Evolutionary conservation across 1,140 invertebrate species (phyloP).

Genomic region (Kradibia gibbosae): DNA sequence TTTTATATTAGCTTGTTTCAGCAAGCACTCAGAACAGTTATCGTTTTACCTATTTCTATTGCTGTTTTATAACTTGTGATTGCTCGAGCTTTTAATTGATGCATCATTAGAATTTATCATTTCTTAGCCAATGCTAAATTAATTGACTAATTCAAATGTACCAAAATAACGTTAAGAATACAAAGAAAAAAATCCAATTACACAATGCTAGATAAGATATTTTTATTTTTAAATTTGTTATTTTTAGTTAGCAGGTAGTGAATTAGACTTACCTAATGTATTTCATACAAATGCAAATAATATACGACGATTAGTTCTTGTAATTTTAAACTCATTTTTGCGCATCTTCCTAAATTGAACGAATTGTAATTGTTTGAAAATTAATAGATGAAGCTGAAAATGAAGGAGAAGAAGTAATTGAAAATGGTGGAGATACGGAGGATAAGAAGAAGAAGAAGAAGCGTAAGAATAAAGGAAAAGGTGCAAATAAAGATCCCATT

Average conservation of each 20-base stretch:
- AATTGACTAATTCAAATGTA: neutral
- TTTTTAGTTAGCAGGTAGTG: neutral
- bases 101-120: too few species aligned
- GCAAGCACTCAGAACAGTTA: neutral
- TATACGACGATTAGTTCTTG: too few species aligned
- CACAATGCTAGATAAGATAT: neutral
- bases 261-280: too few species aligned
- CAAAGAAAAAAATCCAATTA: neutral
- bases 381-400: slow-evolving; percentile 51
- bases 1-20: neutral
- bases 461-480: slow-evolving; percentile 70
- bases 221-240: neutral
- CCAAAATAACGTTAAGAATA: neutral
- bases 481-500: slow-evolving; percentile 86
- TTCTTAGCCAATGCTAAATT: too few species aligned
- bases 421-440: slow-evolving; percentile 74
- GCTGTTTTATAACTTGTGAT: neutral
- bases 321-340: too few species aligned
- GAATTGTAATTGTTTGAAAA: too few species aligned
- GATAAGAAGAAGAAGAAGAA: slow-evolving; percentile 77
- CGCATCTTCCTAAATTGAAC: too few species aligned
- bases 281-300: too few species aligned
- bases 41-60: neutral
- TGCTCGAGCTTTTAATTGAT: neutral
- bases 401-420: slow-evolving; percentile 62